Evolutionary conservation across 2,113 vertebrate genomes (phyloP).

Genomic region (Sclerurus mexicanus): DNA sequence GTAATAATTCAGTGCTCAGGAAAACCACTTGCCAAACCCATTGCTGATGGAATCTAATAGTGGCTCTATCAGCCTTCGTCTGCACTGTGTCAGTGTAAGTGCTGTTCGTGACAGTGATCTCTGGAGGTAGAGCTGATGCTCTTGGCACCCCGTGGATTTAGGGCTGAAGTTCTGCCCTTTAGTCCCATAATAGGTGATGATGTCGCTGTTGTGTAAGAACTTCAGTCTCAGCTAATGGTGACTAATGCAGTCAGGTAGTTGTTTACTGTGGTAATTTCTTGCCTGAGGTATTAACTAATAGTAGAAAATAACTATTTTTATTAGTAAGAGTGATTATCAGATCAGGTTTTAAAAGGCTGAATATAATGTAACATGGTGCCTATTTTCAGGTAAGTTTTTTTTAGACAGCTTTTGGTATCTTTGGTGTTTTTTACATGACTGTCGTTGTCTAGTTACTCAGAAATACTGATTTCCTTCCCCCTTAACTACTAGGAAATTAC

Average conservation of each 20-base stretch:
- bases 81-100: not conserved
- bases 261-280: not conserved
- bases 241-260: not conserved
- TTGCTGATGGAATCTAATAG: not conserved
- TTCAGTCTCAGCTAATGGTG: not conserved
- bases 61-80: not conserved
- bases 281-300: not conserved
- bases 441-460: not conserved
- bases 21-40: not conserved
- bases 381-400: not conserved
- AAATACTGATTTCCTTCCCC: not conserved
- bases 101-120: not conserved
- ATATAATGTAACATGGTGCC: rapidly evolving
- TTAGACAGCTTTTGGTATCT: not conserved
- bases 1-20: not conserved
- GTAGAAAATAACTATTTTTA: not conserved
- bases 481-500: not conserved
- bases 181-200: not conserved
- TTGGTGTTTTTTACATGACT: not conserved
- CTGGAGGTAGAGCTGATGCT: rapidly evolving
- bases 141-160: not conserved
- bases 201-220: not conserved
- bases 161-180: not conserved
- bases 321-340: not conserved
- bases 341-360: not conserved